phyloP scores from a whole-genome alignment of 1,140 invertebrate species.

The Leucophenga varia region DNA sequence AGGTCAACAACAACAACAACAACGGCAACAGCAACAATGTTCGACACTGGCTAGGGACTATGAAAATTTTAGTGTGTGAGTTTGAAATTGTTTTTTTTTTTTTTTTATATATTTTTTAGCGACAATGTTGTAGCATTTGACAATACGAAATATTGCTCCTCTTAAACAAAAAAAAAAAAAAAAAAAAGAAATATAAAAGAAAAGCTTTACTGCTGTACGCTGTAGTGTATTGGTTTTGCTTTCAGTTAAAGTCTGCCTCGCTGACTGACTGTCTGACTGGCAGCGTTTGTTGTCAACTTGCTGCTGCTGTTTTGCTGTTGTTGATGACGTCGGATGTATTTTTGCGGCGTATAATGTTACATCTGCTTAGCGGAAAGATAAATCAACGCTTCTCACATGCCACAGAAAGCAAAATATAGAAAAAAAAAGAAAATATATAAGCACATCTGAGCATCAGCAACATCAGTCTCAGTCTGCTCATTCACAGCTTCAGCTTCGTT shows the following conservation, averaged over 20 bases:
- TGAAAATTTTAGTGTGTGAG: no score
- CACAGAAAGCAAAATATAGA: no score
- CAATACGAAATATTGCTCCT: slow-evolving; percentile 52
- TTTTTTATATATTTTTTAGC: no score
- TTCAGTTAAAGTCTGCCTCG: slow-evolving; percentile 5
- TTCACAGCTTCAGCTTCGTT: slow-evolving; percentile 37
- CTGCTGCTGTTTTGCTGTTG: slow-evolving; percentile 12
- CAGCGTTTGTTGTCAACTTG: slow-evolving; percentile 35
- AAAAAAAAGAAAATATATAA: no score
- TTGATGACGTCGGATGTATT: slow-evolving; percentile 44
- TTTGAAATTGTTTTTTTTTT: no score
- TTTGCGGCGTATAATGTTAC: slow-evolving; percentile 54
- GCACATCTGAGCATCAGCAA: slow-evolving; percentile 19
- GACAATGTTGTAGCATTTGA: slow-evolving; percentile 32
- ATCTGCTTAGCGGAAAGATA: slow-evolving; percentile 54
- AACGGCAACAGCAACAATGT: no score
- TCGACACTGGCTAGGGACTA: no score
- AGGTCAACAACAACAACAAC: no score
- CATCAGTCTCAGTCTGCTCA: slow-evolving; percentile 15
- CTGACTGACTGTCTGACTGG: slow-evolving; percentile 22
- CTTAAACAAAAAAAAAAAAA: slow-evolving; percentile 23
- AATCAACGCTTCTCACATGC: slow-evolving; percentile 30
- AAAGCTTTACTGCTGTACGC: no score
- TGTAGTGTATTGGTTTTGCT: slow-evolving; percentile 8
- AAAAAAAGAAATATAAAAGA: no score